These are phyloP conservation scores for Drosophila malerkotliana DNA, from an alignment of 1,140 invertebrate genomes.

Conservation along the genomic window DNA sequence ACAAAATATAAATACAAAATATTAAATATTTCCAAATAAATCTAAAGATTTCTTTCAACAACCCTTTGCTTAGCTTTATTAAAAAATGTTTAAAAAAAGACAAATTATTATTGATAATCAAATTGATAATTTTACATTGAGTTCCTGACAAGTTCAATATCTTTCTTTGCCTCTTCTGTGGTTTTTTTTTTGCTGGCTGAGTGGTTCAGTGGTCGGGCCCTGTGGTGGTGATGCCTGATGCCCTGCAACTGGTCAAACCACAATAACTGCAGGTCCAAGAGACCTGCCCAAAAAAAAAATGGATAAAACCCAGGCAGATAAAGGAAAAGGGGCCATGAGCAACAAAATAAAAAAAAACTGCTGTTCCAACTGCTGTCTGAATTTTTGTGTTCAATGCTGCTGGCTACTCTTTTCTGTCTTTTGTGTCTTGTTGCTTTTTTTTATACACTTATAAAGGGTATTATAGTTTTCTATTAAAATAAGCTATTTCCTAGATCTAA, in stretches of 20 bases:
- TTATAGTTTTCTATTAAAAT: background rate
- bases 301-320: constrained; percentile 27
- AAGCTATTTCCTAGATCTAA: too few relatives aligned
- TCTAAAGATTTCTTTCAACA: too few relatives aligned
- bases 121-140: constrained; percentile 3
- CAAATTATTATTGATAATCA: constrained; percentile 10
- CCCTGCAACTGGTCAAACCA: constrained; percentile 56
- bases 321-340: constrained; percentile 45
- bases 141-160: constrained; percentile 19
- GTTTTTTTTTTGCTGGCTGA: constrained; percentile 1
- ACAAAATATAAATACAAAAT: too few relatives aligned
- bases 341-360: constrained; percentile 24
- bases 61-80: too few relatives aligned
- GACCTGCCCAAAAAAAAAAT: constrained; percentile 34
- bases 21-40: too few relatives aligned
- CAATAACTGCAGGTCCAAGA: constrained; percentile 48
- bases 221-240: constrained; percentile 3
- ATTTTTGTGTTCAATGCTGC: constrained; percentile 18
- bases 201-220: background rate
- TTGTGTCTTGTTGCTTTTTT: constrained; percentile 3
- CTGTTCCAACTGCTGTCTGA: constrained; percentile 63
- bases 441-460: constrained; percentile 8
- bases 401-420: constrained; percentile 37
- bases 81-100: background rate
- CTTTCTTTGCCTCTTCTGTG: constrained; percentile 25